Conservation (phyloP, 2,888 invertebrate species). For the Copidosoma aretas region DNA sequence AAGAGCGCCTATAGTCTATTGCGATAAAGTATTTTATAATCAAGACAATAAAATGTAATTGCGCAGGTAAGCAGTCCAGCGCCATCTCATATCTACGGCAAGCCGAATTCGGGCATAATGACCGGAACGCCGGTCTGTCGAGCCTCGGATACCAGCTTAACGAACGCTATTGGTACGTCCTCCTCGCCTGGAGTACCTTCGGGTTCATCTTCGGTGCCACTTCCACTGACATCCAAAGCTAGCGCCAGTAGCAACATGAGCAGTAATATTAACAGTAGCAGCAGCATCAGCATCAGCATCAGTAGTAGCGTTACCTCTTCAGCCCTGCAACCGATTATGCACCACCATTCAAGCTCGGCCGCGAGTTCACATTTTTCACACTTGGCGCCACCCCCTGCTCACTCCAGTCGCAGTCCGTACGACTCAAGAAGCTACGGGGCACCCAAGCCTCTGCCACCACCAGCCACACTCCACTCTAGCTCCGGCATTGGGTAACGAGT, state of each 20-base stretch:
- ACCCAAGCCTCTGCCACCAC: conserved; percentile 61
- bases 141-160: conserved; percentile 53
- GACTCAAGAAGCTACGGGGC: conserved; percentile 56
- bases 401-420: conserved; percentile 63
- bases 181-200: conserved; percentile 20
- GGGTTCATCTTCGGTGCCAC: conserved; percentile 60
- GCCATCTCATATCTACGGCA: conserved; percentile 78
- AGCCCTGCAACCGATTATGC: conserved; percentile 33
- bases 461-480: conserved; percentile 61
- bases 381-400: conserved; percentile 60
- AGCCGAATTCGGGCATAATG: conserved; percentile 66
- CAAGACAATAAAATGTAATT: background rate
- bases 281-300: conserved; percentile 55
- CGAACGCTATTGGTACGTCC: conserved; percentile 4
- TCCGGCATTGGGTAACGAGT: conserved; percentile 37
- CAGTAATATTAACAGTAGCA: too few species aligned
- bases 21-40: background rate
- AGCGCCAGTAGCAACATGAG: conserved; percentile 56
- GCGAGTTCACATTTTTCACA: conserved; percentile 58
- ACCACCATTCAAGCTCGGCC: conserved; percentile 41
- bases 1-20: too few species aligned
- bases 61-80: conserved; percentile 74
- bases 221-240: conserved; percentile 69
- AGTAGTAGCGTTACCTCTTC: conserved; percentile 59
- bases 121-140: conserved; percentile 67